A percentile compares a stretch with the other conserved stretches of the same genome.
Evolutionary conservation across 2,797 vertebrate species (phyloP).

Genomic region (Acipenser oxyrinchus): DNA sequence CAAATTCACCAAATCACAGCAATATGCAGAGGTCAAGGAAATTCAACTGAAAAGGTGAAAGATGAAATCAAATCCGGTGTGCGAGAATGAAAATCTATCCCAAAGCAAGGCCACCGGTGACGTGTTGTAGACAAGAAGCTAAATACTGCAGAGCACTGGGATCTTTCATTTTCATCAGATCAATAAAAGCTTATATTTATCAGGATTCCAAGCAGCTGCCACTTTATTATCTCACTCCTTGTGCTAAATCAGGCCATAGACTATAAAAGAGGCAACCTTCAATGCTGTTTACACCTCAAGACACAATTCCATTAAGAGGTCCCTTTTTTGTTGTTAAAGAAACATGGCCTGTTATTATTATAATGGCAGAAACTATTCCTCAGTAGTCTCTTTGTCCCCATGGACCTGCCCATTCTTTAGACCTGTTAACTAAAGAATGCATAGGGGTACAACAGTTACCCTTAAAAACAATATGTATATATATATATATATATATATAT

Average conservation of each 20-base stretch:
- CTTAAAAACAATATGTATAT: no score
- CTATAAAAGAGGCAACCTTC: conserved; percentile 65
- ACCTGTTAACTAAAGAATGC: no score
- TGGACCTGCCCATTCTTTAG: conserved; percentile 11
- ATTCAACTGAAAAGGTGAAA: conserved; percentile 91
- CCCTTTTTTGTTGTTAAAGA: conserved; percentile 78
- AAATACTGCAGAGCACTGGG: conserved; percentile 95
- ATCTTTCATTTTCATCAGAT: conserved; percentile 99
- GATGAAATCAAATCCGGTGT: conserved; percentile 90
- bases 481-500: no score
- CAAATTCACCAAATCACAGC: conserved; percentile 78
- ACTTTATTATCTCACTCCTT: conserved; percentile 89
- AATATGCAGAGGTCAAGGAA: conserved; percentile 88
- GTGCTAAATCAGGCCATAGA: conserved; percentile 75
- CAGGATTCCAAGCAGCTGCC: conserved; percentile 97
- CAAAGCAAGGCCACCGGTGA: conserved; percentile 88
- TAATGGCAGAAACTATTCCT: conserved; percentile 73
- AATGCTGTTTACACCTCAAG: conserved; percentile 79
- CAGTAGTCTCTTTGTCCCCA: conserved; percentile 70
- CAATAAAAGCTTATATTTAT: conserved; percentile 99
- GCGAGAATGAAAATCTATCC: conserved; percentile 92
- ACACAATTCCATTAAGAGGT: conserved; percentile 83
- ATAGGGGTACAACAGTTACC: no score
- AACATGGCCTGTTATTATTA: conserved; percentile 83
- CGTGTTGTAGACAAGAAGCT: conserved; percentile 88